Evolutionary conservation across 2,113 vertebrate genomes (phyloP), one percentile per base, ranked within the genome.

Genomic region (Bostrychus sinensis): DNA sequence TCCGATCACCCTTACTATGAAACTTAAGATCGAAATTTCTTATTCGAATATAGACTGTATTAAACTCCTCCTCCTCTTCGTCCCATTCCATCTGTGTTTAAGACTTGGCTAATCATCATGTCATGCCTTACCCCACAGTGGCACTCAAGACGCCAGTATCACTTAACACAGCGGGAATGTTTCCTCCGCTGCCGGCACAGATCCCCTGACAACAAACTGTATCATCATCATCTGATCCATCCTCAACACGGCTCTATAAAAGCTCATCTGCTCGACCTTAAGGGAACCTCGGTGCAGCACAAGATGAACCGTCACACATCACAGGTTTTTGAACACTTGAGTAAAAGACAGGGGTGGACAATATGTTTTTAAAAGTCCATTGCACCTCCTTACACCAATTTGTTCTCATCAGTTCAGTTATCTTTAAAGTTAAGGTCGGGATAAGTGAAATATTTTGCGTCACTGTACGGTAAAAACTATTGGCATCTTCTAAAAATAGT

Each of bases 1-100:
- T 69, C 61, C 59, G 4, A n/a, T 64, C 55, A 64, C 46, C 25
- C 20, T 19, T 36, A 7, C 25, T 8, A 23, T 85, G 90, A 89
- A 91, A 92, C 82, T 53, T 59, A 84, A 92, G 90, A 86, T 51
- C 58, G 37, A 5, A 39, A 8, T 39, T 39, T 39, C 37, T 39
- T 16, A 39, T 39, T 5, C 37, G 12, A 4, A 16, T 3, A 14
- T 39, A 32, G 30, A 32, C 5, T 32, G 30, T 39, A 39, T 16
- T 4, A 39, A 39, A 5, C 12, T 16, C 37, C 37, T 23, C 53
- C 68, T 17, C 6, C 3, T 36, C 42, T 57, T 55, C 60, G 57
- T 69, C 56, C 72, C 30, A 75, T 76, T 77, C 73, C 66, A 72
- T 86, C 65, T 19, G 34, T 50, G 63, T 57, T 56, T 46, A 0